Conservation (phyloP, 2,888 invertebrate genomes). For the Congeria kusceri region DNA sequence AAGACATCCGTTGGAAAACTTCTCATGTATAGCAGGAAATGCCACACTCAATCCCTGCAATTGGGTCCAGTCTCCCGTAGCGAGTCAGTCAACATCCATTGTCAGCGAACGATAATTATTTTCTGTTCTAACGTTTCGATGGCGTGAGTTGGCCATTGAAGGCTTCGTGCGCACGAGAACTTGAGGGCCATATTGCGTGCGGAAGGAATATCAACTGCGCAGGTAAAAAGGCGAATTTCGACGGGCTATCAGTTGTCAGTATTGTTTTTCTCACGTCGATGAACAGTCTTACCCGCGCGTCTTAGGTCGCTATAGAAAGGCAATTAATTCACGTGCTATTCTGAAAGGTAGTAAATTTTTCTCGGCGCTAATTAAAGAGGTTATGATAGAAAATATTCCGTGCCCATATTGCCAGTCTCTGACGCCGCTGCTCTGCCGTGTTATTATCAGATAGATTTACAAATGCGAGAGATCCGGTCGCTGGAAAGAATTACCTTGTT, state of each 20-base stretch:
- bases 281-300: constrained; percentile 15
- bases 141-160: constrained; percentile 40
- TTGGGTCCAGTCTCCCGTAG: too few species aligned
- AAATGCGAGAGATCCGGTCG: constrained; percentile 11
- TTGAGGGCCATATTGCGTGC: constrained; percentile 51
- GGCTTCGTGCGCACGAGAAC: constrained; percentile 9
- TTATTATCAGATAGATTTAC: constrained; percentile 49
- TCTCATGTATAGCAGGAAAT: constrained; percentile 1
- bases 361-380: constrained; percentile 55
- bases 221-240: constrained; percentile 28
- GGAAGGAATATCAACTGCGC: constrained; percentile 25
- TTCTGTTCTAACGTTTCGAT: constrained; percentile 52
- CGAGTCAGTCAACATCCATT: neutral
- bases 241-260: constrained; percentile 40
- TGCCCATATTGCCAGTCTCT: constrained; percentile 38
- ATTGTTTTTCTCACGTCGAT: constrained; percentile 43
- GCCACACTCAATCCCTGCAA: neutral
- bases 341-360: constrained; percentile 63
- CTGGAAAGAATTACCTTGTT: constrained; percentile 18
- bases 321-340: constrained; percentile 51
- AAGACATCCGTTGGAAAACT: neutral
- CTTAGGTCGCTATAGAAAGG: constrained; percentile 27
- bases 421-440: constrained; percentile 18
- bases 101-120: constrained; percentile 44
- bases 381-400: constrained; percentile 47